Percentiles rank a stretch among this genome's conserved stretches.
Conservation (phyloP, 2,797 vertebrate genomes). For the Lutjanus argentimaculatus region DNA sequence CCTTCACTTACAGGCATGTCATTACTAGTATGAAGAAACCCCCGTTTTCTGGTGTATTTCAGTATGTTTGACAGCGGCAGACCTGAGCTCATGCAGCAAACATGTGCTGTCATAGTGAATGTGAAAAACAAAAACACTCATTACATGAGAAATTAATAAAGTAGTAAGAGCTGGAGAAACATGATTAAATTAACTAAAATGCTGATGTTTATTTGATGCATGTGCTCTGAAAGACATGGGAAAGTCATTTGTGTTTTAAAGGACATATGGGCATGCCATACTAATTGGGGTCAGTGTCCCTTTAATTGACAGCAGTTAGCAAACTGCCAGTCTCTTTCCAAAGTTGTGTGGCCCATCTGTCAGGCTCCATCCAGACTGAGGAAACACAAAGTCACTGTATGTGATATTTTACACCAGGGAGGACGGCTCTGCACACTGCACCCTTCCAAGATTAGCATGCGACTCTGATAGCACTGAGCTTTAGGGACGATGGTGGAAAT, state of each 20-base stretch:
- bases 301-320: constrained; percentile 68
- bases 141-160: constrained; percentile 43
- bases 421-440: constrained; percentile 41
- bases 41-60: constrained; percentile 54
- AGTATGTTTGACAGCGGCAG: constrained; percentile 41
- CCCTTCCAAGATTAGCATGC: constrained; percentile 78
- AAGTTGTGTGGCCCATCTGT: constrained; percentile 66
- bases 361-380: constrained; percentile 62
- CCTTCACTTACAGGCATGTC: constrained; percentile 66
- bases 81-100: constrained; percentile 59
- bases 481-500: constrained; percentile 77
- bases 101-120: constrained; percentile 19
- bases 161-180: not conserved
- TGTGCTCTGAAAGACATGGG: constrained; percentile 28
- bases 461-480: constrained; percentile 69
- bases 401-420: constrained; percentile 79
- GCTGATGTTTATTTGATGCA: constrained; percentile 5
- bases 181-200: not conserved
- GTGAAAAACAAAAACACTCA: constrained; percentile 22
- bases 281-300: constrained; percentile 65
- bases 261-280: constrained; percentile 36
- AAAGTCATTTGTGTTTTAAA: constrained; percentile 52
- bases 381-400: constrained; percentile 74
- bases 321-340: constrained; percentile 39
- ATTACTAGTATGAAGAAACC: constrained; percentile 59